phyloP scores from a whole-genome alignment of 2,888 invertebrate genomes.

The Caenorhabditis japonica region DNA sequence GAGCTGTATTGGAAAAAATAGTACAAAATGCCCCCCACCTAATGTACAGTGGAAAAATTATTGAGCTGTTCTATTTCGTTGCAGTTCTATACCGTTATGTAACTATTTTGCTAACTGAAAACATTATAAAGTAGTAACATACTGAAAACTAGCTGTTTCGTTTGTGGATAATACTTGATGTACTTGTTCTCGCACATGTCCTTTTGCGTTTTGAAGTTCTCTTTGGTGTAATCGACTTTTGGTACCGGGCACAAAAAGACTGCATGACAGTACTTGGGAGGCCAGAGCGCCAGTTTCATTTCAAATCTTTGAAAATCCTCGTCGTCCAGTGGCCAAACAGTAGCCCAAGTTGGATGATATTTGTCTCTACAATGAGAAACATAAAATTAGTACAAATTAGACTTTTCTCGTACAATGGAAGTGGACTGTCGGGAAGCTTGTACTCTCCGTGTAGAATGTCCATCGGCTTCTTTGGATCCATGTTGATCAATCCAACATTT shows the following conservation, averaged over 20 bases:
- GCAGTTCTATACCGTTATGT: too few relatives aligned
- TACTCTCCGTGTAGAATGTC: conserved; percentile 25
- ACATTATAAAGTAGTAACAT: too few relatives aligned
- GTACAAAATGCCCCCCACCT: too few relatives aligned
- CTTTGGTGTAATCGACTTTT: neutral
- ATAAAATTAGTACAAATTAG: too few relatives aligned
- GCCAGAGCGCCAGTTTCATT: conserved; percentile 20
- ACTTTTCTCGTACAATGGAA: too few relatives aligned
- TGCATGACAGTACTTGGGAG: conserved; percentile 39
- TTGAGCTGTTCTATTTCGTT: too few relatives aligned
- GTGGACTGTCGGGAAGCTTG: too few relatives aligned
- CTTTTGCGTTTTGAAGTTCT: conserved; percentile 7
- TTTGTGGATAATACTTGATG: conserved; percentile 33
- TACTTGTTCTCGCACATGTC: conserved; percentile 14
- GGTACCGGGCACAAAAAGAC: conserved; percentile 19
- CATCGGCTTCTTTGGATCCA: neutral
- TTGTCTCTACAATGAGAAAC: conserved; percentile 9
- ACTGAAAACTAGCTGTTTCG: conserved; percentile 15
- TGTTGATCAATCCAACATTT: too few relatives aligned
- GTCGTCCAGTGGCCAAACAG: conserved; percentile 13
- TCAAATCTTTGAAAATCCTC: neutral
- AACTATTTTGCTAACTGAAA: too few relatives aligned
- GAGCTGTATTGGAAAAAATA: too few relatives aligned
- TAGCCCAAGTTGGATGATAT: conserved; percentile 37
- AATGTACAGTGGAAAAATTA: too few relatives aligned